A percentile compares a stretch with the other conserved stretches of the same genome.
phyloP scores from a whole-genome alignment of 2,888 invertebrate species.

The Ommatoiulus sabulosus region DNA sequence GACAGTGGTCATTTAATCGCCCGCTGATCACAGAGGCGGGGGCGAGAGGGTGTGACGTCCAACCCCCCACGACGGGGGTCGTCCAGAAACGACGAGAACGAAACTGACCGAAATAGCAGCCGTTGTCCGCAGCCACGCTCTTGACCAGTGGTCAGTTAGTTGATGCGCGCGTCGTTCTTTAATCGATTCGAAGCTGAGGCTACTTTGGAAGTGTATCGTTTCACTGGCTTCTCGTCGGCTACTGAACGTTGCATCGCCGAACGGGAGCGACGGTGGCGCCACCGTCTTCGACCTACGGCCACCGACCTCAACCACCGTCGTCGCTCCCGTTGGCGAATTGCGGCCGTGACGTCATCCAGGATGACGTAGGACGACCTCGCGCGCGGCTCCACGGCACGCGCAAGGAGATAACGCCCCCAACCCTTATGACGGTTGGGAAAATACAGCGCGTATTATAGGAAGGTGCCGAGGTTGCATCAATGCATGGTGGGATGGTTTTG shows the following conservation, averaged over 20 bases:
- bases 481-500: no score
- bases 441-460: no score
- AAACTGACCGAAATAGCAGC: not conserved
- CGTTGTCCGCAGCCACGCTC: no score
- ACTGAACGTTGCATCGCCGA: not conserved
- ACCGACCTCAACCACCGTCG: not conserved
- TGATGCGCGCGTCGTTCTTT: not conserved
- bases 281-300: not conserved
- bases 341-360: no score
- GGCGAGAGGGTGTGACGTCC: no score
- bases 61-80: not conserved
- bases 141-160: not conserved
- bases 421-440: no score
- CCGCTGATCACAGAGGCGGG: not conserved
- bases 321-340: no score
- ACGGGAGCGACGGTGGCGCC: slow-evolving; percentile 34
- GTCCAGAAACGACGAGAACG: not conserved
- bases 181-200: not conserved
- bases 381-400: no score
- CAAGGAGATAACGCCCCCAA: not conserved
- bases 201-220: slow-evolving; percentile 25
- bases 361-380: no score
- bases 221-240: not conserved
- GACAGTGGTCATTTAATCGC: not conserved
- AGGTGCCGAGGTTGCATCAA: no score